Evolutionary conservation across 2,113 vertebrate genomes (phyloP).

Genomic region (Rhea pennata): DNA sequence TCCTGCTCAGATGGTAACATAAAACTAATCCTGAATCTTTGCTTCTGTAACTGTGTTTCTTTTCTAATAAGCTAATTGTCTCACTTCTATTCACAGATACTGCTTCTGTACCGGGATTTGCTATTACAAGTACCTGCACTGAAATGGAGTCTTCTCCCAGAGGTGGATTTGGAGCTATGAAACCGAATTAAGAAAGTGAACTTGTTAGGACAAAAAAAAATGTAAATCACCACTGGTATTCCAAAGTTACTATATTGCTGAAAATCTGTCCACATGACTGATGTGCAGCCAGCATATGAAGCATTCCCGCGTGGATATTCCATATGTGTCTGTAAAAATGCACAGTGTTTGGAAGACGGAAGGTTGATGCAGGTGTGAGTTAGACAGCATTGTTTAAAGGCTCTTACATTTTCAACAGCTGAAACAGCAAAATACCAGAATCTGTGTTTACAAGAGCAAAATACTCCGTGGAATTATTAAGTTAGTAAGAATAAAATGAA

Average conservation of each 20-base stretch:
- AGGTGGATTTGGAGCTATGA: background rate
- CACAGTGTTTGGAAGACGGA: background rate
- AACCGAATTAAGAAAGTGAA: background rate
- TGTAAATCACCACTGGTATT: background rate
- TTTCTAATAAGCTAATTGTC: background rate
- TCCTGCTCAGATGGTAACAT: background rate
- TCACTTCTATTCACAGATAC: background rate
- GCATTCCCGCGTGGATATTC: accelerated
- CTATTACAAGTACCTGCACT: background rate
- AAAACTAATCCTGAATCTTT: background rate
- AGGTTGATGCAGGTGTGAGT: background rate
- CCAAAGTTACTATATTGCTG: background rate
- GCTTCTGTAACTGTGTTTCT: background rate
- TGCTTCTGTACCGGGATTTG: background rate
- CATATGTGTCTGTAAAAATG: background rate
- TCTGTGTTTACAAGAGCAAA: background rate
- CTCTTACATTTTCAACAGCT: background rate
- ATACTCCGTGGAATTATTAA: background rate
- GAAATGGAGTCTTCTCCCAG: background rate
- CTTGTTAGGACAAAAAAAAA: background rate
- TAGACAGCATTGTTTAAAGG: background rate
- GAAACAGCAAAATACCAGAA: background rate
- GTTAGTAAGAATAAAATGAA: background rate
- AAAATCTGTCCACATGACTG: background rate
- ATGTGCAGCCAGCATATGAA: background rate